Evolutionary conservation across 2,797 vertebrate genomes (phyloP), one percentile per base, ranked within the genome.

Genomic region (Trachops cirrhosus): DNA sequence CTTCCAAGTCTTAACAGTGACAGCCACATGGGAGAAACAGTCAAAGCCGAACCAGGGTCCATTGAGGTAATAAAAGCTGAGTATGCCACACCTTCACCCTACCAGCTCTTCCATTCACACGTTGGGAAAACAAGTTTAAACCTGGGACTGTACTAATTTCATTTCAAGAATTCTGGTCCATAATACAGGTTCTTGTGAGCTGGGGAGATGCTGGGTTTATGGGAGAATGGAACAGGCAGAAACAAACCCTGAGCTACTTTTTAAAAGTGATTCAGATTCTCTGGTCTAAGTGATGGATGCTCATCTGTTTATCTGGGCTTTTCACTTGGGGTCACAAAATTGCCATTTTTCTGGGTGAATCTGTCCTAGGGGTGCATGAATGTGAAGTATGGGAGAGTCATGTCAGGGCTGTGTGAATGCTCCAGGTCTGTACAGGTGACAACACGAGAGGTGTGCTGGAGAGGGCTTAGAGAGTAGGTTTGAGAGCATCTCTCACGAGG

Each of bases 31-130:
- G 98, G 98, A 96, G 99, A 99, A 97, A 97, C 98, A 62, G 98
- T 98, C 97, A 99, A 99, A 98, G 97, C 98, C 54, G 98, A 98
- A 97, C 97, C 99, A 92, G 99, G 98, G 98, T 99, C 99, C 98
- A 99, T 99, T 97, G 99, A 99, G 99, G 99, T 99, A 99, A 99
- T 98, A 97, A 97, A 94, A 87, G 85, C 64, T 84, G 95, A 75
- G 91, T 48, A 6, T 32, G 22, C 64, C 16, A 11, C 14, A 24
- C 74, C 68, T 16, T 22, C n/a, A 10, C 32, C 59, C 48, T 1
- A 4, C 52, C 18, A 48, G 50, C 48, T 70, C 21, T 9, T 54
- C 29, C 46, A 1, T 41, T 52, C 79, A 68, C 80, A 5, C 14
- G 39, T 16, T 1, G 19, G 37, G 50, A 73, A 73, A 62, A 62